Percentiles rank a stretch among this genome's conserved stretches.
phyloP scores from a whole-genome alignment of 2,113 vertebrate species.

The Rhinolophus sinicus region DNA sequence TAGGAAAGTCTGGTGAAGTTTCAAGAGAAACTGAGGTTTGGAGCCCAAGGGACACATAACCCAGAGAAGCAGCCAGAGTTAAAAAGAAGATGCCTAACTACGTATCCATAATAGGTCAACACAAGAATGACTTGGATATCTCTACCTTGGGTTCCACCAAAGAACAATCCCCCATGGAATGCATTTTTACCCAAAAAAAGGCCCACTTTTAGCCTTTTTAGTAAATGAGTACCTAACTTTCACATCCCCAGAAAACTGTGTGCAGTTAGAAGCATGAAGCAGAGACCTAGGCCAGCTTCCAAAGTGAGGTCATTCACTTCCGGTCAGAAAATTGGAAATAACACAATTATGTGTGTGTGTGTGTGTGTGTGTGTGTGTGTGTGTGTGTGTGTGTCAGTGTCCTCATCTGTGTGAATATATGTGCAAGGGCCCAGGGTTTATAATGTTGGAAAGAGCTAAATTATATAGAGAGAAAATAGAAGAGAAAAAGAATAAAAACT shows the following conservation, averaged over 20 bases:
- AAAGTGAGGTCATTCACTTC: background rate
- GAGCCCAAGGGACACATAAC: background rate
- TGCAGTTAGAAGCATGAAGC: background rate
- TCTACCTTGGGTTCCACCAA: conserved; percentile 41
- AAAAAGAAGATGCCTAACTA: background rate
- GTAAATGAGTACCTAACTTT: background rate
- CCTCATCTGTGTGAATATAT: background rate
- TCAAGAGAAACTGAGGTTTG: background rate
- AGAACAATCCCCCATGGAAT: background rate
- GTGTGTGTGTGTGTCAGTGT: background rate
- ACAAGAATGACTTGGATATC: conserved; percentile 5
- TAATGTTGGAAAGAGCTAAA: background rate
- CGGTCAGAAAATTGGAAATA: background rate
- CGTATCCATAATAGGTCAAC: background rate
- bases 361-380: background rate
- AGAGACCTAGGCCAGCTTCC: background rate
- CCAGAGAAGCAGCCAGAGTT: background rate
- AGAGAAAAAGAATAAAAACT: background rate
- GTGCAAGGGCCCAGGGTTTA: background rate
- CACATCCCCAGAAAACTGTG: background rate
- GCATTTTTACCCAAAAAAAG: background rate
- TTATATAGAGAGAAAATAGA: background rate
- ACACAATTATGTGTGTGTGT: background rate
- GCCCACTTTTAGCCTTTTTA: background rate
- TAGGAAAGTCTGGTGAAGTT: background rate